These are phyloP conservation scores for Eumacrocentrus americanus DNA, from an alignment of 2,888 invertebrate genomes.

Conservation along the genomic window DNA sequence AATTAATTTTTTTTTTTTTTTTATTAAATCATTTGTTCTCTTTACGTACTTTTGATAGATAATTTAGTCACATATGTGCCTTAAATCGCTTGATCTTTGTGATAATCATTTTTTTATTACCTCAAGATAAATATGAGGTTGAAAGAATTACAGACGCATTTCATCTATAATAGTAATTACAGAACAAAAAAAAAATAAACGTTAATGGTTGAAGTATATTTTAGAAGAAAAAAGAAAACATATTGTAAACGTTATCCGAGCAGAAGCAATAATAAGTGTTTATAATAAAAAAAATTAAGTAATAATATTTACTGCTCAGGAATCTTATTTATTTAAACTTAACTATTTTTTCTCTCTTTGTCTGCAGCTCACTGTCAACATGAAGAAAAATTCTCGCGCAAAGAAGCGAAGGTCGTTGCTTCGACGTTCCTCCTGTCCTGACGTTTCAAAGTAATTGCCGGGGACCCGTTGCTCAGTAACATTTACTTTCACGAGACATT, in stretches of 20 bases:
- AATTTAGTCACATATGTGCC: not conserved
- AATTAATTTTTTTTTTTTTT: not conserved
- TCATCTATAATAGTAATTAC: not conserved
- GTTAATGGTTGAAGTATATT: not conserved
- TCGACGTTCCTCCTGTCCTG: not conserved
- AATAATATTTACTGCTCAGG: not conserved
- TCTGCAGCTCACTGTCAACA: not conserved
- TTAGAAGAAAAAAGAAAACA: not conserved
- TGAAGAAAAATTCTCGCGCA: not conserved
- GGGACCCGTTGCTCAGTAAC: conserved; percentile 16
- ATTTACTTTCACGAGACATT: conserved; percentile 34
- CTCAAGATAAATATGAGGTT: not conserved
- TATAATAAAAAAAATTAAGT: not conserved
- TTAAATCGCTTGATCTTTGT: not conserved
- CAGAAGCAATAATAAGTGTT: not conserved
- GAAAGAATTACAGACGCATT: not conserved
- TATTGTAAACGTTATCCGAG: not conserved
- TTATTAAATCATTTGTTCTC: not conserved
- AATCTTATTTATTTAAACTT: not conserved
- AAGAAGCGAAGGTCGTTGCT: not conserved
- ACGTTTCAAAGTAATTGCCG: conserved; percentile 16
- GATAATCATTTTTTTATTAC: not conserved
- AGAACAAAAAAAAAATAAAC: not conserved
- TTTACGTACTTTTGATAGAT: not conserved
- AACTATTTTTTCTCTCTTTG: not conserved